Conservation (phyloP, 1,140 invertebrate genomes). For the Centruroides vittatus region DNA sequence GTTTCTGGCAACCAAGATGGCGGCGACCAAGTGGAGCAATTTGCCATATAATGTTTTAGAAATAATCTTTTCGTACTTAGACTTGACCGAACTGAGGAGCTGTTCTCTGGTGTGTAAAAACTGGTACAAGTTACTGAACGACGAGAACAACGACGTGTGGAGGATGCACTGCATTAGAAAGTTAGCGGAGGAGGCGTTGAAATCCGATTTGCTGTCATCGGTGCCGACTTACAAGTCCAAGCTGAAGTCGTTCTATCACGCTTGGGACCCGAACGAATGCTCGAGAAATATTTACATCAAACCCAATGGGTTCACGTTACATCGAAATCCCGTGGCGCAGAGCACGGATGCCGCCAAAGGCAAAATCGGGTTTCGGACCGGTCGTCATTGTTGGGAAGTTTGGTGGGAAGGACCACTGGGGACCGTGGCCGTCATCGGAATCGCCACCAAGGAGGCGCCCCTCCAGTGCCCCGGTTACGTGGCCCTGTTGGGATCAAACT, state of each 20-base stretch:
- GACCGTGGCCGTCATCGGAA: conserved; percentile 86
- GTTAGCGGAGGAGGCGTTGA: conserved; percentile 77
- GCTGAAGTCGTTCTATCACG: conserved; percentile 82
- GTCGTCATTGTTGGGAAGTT: conserved; percentile 94
- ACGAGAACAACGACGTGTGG: conserved; percentile 95
- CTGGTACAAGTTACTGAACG: conserved; percentile 78
- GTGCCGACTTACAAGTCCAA: conserved; percentile 86
- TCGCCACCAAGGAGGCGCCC: conserved; percentile 86
- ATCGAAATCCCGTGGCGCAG: conserved; percentile 95
- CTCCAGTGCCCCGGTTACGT: conserved; percentile 85
- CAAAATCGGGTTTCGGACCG: conserved; percentile 82
- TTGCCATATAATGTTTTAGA: conserved; percentile 71
- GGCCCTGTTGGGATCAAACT: conserved; percentile 82
- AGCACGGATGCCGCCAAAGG: conserved; percentile 92
- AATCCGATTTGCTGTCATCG: conserved; percentile 78
- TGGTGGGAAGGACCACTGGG: conserved; percentile 97
- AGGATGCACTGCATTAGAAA: conserved; percentile 72
- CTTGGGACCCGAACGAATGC: conserved; percentile 95
- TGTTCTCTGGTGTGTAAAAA: conserved; percentile 87
- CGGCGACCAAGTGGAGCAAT: conserved; percentile 18
- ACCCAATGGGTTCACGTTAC: conserved; percentile 91
- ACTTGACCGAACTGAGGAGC: conserved; percentile 65
- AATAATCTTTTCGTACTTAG: conserved; percentile 84
- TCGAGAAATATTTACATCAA: conserved; percentile 95
- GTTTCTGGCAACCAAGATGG: conserved; percentile 13